phyloP scores from a whole-genome alignment of 2,113 vertebrate species.

The Riparia riparia region DNA sequence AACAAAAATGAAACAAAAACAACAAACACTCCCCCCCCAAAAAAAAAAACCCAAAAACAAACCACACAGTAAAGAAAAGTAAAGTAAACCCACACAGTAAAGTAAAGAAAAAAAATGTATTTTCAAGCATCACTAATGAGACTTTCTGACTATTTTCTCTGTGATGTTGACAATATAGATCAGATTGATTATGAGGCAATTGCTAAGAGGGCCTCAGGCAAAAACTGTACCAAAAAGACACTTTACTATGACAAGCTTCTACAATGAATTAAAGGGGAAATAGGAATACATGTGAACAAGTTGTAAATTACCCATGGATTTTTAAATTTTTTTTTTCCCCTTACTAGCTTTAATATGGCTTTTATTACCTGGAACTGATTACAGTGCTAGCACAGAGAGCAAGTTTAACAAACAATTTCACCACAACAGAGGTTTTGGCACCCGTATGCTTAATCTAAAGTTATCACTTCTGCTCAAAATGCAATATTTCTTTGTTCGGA shows the following conservation, averaged over 20 bases:
- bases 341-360: not conserved
- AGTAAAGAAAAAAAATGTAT: not conserved
- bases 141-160: not conserved
- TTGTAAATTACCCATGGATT: not conserved
- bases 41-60: too few species aligned
- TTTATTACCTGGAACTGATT: not conserved
- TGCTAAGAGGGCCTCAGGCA: not conserved
- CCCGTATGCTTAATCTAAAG: not conserved
- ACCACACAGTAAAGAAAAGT: too few species aligned
- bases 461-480: not conserved
- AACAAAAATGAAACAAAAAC: too few species aligned
- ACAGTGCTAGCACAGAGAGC: not conserved
- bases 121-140: not conserved
- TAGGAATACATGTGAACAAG: not conserved
- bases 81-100: too few species aligned
- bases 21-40: too few species aligned
- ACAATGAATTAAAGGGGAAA: not conserved
- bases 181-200: not conserved
- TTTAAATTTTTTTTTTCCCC: not conserved
- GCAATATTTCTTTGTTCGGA: not conserved
- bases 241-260: not conserved
- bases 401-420: not conserved
- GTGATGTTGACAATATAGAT: not conserved
- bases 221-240: not conserved
- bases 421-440: not conserved